These are phyloP conservation scores for Garra rufa DNA, from an alignment of 2,113 vertebrate species.

Conservation along the genomic window DNA sequence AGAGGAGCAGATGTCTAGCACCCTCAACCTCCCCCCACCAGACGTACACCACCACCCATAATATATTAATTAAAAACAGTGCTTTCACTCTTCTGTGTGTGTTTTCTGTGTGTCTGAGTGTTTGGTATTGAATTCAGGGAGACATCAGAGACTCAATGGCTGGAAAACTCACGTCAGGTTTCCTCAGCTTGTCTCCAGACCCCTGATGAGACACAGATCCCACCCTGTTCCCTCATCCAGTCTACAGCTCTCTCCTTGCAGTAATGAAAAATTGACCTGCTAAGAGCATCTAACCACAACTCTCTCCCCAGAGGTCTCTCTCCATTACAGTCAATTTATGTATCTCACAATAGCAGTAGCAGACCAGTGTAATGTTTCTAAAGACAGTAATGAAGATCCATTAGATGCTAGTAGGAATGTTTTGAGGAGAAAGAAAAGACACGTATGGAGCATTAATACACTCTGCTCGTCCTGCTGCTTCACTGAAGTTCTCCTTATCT, in stretches of 20 bases:
- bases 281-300: slow-evolving; percentile 46
- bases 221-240: slow-evolving; percentile 11
- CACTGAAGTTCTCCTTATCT: background rate
- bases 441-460: slow-evolving; percentile 6
- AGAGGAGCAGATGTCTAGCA: slow-evolving; percentile 66
- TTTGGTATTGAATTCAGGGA: slow-evolving; percentile 50
- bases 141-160: slow-evolving; percentile 48
- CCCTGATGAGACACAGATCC: slow-evolving; percentile 18
- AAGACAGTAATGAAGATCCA: slow-evolving; percentile 57
- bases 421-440: slow-evolving; percentile 2
- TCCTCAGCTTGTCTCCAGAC: slow-evolving; percentile 41
- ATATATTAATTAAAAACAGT: slow-evolving; percentile 61
- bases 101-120: slow-evolving; percentile 30
- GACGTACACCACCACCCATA: slow-evolving; percentile 42
- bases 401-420: slow-evolving; percentile 40
- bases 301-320: slow-evolving; percentile 39
- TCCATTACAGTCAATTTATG: slow-evolving; percentile 47
- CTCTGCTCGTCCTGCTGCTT: background rate
- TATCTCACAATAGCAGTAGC: slow-evolving; percentile 48
- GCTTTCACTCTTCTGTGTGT: slow-evolving; percentile 55
- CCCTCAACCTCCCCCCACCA: slow-evolving; percentile 20
- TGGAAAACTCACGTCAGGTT: slow-evolving; percentile 56
- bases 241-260: slow-evolving; percentile 46
- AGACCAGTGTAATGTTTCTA: slow-evolving; percentile 53
- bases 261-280: slow-evolving; percentile 48